Evolutionary conservation across 2,888 invertebrate species (phyloP), one percentile per base, ranked within the genome.

Genomic region (Lithophane leautieri): DNA sequence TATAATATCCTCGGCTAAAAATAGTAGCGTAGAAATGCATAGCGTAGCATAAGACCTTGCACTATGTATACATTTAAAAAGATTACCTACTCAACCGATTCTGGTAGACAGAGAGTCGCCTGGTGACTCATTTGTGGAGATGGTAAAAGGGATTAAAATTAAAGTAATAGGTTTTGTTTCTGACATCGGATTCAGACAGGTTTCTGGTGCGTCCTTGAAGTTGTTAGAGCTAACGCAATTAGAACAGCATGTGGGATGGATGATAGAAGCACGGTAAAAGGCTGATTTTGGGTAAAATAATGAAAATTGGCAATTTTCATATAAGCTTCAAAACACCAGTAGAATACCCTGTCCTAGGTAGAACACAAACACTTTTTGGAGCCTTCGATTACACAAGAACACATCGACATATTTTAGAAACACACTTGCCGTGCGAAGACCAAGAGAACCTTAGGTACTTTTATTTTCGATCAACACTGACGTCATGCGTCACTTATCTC

Each of bases 11-110:
- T 58, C 44, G 4, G 58, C 4, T 56, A 34, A 42, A 40, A 56
- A 79, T 79, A 79, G 34, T 47, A 19, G 4, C 28, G n/a, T 16
- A 65, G 50, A 65, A 25, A 66, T 73, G 77, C 54, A 79, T 58
- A 62, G 16, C 44, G n/a, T 65, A 25, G 47, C 52, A 28, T 63
- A 34, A 25, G 60, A 50, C n/a, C 54, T 76, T 60, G 69, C 58
- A 69, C 34, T 75, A 81, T 81, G 60, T 34, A 34, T 34, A 34
- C 4, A 34, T 34, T 69, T 69, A 75, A 56, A 79, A 44, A 52
- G 19, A 67, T 73, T 66, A 65, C 61, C 34, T 62, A 50, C 50
- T 50, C 47, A 61, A 66, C 40, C 22, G 42, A 50, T 40, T 58
- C 19, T 25, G n/a, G 52, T 25, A 70, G 79, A 78, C 70, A 62